These are phyloP conservation scores for Candoia aspera DNA, from an alignment of 2,113 vertebrate genomes.

Conservation along the genomic window DNA sequence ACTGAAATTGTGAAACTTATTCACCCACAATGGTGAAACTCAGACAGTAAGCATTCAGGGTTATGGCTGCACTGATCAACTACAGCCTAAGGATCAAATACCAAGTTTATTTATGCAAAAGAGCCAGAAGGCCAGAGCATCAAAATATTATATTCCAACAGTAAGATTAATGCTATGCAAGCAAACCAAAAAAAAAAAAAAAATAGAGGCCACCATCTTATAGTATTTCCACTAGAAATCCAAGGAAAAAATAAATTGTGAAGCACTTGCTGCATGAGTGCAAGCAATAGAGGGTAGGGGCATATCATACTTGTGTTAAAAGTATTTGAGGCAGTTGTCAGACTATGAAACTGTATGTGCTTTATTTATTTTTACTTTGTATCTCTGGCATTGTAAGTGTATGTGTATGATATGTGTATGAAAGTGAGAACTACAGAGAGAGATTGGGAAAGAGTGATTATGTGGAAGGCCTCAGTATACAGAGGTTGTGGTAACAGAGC, in stretches of 20 bases:
- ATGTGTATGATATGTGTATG: not conserved
- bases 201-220: not conserved
- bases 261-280: not conserved
- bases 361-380: not conserved
- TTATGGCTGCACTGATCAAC: conserved; percentile 56
- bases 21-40: conserved; percentile 61
- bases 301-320: not conserved
- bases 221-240: conserved; percentile 6
- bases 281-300: not conserved
- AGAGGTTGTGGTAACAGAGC: not conserved
- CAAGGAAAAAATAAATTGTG: not conserved
- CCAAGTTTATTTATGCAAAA: conserved; percentile 38
- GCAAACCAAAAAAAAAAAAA: not conserved
- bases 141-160: conserved; percentile 22
- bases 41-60: conserved; percentile 39
- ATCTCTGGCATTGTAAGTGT: not conserved
- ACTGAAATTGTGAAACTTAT: conserved; percentile 69
- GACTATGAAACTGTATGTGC: not conserved
- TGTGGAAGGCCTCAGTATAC: not conserved
- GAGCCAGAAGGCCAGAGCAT: conserved; percentile 32
- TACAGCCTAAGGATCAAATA: conserved; percentile 34
- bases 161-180: conserved; percentile 25
- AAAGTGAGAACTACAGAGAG: not conserved
- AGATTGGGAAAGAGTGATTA: not conserved
- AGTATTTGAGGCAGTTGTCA: not conserved